Evolutionary conservation across 2,797 vertebrate genomes (phyloP).

Genomic region (Amniataba percoides): DNA sequence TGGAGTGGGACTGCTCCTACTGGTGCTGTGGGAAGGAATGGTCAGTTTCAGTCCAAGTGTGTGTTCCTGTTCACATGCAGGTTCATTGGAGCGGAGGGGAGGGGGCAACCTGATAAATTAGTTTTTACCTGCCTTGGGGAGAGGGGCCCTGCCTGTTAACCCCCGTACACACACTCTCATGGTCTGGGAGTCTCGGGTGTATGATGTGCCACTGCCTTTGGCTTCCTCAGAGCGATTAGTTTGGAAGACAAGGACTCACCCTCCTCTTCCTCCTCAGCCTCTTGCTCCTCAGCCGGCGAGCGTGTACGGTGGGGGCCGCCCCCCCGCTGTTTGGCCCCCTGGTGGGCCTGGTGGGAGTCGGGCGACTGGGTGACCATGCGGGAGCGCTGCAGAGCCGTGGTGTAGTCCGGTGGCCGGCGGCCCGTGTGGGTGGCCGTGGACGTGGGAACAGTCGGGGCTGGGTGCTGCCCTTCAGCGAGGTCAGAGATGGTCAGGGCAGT

Average conservation of each 20-base stretch:
- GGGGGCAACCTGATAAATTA: conserved; percentile 66
- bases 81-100: conserved; percentile 58
- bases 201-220: conserved; percentile 77
- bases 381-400: conserved; percentile 95
- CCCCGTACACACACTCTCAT: conserved; percentile 79
- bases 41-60: conserved; percentile 60
- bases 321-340: conserved; percentile 72
- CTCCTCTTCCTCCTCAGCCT: conserved; percentile 90
- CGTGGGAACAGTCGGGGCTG: conserved; percentile 81
- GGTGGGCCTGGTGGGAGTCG: conserved; percentile 87
- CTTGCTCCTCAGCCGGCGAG: conserved; percentile 88
- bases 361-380: conserved; percentile 94
- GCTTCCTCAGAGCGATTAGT: conserved; percentile 88
- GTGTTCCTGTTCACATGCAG: conserved; percentile 80
- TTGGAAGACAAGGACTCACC: conserved; percentile 89
- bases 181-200: conserved; percentile 82
- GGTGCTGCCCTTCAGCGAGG: conserved; percentile 88
- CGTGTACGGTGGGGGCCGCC: conserved; percentile 83
- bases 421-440: conserved; percentile 79
- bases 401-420: conserved; percentile 97
- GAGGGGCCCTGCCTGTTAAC: conserved; percentile 82
- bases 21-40: conserved; percentile 56
- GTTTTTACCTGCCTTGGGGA: conserved; percentile 81
- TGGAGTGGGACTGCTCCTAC: conserved; percentile 53
- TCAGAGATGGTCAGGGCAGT: conserved; percentile 95